These are phyloP conservation scores for Porites australiensis DNA, from an alignment of 64 coral and sea anemone species.

Conservation along the genomic window DNA sequence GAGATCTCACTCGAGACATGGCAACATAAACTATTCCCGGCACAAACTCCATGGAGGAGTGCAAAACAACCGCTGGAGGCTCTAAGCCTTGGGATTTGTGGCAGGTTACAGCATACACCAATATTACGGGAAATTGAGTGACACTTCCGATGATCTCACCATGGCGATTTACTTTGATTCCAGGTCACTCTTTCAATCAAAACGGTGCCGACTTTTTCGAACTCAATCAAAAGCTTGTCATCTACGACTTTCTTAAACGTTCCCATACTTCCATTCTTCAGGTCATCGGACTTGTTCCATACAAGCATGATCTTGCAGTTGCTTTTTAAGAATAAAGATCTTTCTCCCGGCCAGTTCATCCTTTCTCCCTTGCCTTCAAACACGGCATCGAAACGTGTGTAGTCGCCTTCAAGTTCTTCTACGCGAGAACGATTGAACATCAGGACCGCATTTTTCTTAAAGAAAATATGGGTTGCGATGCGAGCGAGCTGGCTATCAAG, in stretches of 20 bases:
- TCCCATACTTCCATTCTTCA: too few relatives aligned
- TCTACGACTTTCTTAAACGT: too few relatives aligned
- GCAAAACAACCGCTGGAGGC: constrained; percentile 17
- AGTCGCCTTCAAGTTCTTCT: neutral
- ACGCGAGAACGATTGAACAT: neutral
- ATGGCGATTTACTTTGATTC: too few relatives aligned
- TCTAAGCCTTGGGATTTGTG: too few relatives aligned
- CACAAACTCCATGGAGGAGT: constrained; percentile 44
- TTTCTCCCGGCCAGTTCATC: too few relatives aligned
- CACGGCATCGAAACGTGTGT: neutral
- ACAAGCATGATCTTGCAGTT: too few relatives aligned
- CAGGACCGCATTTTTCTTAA: neutral
- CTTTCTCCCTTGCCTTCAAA: too few relatives aligned
- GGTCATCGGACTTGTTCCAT: too few relatives aligned
- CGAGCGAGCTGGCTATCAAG: neutral
- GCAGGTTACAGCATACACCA: constrained; percentile 26
- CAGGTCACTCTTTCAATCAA: too few relatives aligned
- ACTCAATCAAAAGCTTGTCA: too few relatives aligned
- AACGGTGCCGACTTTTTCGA: too few relatives aligned
- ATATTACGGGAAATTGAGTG: constrained; percentile 11
- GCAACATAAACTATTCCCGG: constrained; percentile 29
- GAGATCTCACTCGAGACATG: constrained; percentile 26
- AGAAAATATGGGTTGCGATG: constrained; percentile 12
- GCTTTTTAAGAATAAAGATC: too few relatives aligned
- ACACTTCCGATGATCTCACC: neutral